Evolutionary conservation across 2,888 invertebrate species (phyloP), one percentile per base, ranked within the genome.

Genomic region (Eueremaeus valkanovi): DNA sequence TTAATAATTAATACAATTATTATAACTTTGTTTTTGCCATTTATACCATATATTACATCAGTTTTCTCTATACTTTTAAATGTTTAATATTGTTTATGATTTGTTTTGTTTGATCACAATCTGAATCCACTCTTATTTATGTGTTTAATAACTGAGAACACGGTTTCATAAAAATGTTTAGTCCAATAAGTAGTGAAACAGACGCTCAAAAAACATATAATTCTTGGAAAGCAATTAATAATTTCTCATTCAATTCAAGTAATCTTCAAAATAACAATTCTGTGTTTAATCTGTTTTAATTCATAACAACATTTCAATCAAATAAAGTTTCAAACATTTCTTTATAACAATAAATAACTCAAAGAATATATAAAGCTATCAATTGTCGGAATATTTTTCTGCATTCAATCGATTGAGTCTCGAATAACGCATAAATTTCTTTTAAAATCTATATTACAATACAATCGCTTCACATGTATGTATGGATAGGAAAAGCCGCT

Each of bases 41-140:
- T 68, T 42, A 68, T 68, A 24, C 42, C 42, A 42, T 68, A 68
- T 40, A 42, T 40, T 68, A 68, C 68, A 68, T 5, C 3, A 11
- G 18, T 36, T 45, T 68, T 42, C 6, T 55, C 55, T 66, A 36
- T 66, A 66, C 36, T 68, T 63, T 63, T 31, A 31, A 33, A 33
- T n/a, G 29, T 13, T 61, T 36, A 27, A 40, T 68, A 40, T 68
- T 33, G 11, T 40, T 16, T 68, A 68, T 21, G 13, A 68, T 40
- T 68, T 31, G n/a, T n/a, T n/a, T n/a, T n/a, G n/a, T 63, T 68
- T 68, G 68, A 68, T 68, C 68, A 68, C 68, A 68, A 40, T 68
- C 36, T 42, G 68, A n/a, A n/a, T 68, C 42, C 68, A 42, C 68
- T 68, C 42, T 42, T 42, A 68, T 27, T 24, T 55, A 21, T 27